phyloP scores from a whole-genome alignment of 2,888 invertebrate species.

The Epirrhoe alternata region DNA sequence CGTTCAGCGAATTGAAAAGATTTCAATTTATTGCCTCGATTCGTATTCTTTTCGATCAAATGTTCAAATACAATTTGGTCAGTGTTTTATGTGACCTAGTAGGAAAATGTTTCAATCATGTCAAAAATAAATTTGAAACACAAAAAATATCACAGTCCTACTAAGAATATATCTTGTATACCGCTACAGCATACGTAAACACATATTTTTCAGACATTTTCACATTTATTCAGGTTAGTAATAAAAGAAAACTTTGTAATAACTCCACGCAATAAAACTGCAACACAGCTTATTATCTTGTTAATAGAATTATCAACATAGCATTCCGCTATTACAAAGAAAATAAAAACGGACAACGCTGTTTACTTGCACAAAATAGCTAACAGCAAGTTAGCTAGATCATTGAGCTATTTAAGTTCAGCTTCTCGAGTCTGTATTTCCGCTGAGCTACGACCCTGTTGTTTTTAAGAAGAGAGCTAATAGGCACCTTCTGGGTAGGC shows the following conservation, averaged over 20 bases:
- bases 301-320: conserved; percentile 17
- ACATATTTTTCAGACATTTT: not conserved
- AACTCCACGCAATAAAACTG: not conserved
- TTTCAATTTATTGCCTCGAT: conserved; percentile 13
- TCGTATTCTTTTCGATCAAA: not conserved
- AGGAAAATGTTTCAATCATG: too few species aligned
- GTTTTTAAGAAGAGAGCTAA: too few species aligned
- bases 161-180: too few species aligned
- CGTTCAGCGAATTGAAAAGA: conserved; percentile 16
- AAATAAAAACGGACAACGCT: conserved; percentile 40
- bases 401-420: not conserved
- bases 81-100: too few species aligned
- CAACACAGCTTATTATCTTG: conserved; percentile 6
- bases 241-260: not conserved
- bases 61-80: not conserved
- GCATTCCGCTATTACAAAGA: conserved; percentile 25
- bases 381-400: not conserved
- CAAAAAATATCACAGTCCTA: too few species aligned
- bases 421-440: too few species aligned
- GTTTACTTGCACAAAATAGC: conserved; percentile 24
- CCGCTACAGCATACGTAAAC: not conserved
- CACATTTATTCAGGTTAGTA: not conserved
- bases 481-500: too few species aligned
- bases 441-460: too few species aligned
- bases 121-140: too few species aligned